Percentiles rank a stretch among this genome's conserved stretches.
These are phyloP conservation scores for Neotoma lepida DNA, from an alignment of 2,113 vertebrate species.

Conservation along the genomic window DNA sequence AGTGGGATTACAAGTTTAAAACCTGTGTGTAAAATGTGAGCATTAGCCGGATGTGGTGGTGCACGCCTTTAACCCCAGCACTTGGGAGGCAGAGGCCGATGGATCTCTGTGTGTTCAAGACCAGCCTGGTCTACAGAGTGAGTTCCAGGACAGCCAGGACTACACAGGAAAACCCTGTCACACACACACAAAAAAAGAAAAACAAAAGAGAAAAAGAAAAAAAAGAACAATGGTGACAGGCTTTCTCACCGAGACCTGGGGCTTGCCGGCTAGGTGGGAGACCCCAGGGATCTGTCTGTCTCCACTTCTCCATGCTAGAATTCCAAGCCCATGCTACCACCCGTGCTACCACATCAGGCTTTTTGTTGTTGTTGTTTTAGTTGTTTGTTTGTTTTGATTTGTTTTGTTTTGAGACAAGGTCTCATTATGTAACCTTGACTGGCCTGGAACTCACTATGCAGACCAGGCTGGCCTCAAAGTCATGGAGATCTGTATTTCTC, in stretches of 20 bases:
- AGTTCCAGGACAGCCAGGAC: background rate
- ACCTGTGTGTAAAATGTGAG: background rate
- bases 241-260: background rate
- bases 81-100: background rate
- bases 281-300: no score
- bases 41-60: background rate
- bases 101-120: background rate
- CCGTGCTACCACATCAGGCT: background rate
- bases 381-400: background rate
- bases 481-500: background rate
- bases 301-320: background rate
- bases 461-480: background rate
- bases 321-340: background rate
- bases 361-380: background rate
- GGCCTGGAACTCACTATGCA: background rate
- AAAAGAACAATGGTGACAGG: background rate
- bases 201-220: background rate
- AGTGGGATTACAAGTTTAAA: background rate
- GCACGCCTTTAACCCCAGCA: background rate
- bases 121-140: background rate
- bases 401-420: background rate
- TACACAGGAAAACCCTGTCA: background rate
- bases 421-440: background rate
- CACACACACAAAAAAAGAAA: background rate
- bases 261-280: background rate